Percentiles rank a stretch among this genome's conserved stretches.
Evolutionary conservation across 2,113 vertebrate genomes (phyloP).

Genomic region (Climacteris rufus): DNA sequence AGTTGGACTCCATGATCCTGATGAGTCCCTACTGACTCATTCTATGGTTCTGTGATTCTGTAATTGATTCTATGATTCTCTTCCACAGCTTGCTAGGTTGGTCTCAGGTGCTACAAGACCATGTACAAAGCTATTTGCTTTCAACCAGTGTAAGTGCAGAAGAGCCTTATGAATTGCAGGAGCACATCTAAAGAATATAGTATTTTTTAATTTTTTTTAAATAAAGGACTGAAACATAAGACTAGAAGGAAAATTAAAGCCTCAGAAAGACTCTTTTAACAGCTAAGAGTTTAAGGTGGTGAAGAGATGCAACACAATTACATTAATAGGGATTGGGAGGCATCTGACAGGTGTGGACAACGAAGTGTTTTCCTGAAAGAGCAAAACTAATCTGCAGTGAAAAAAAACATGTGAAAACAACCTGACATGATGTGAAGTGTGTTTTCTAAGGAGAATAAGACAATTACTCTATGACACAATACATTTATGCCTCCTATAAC

Average conservation of each 20-base stretch:
- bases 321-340: neutral
- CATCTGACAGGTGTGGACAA: neutral
- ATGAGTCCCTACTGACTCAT: neutral
- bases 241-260: neutral
- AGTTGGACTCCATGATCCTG: neutral
- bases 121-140: rapidly evolving
- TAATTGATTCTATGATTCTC: neutral
- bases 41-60: neutral
- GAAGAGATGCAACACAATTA: neutral
- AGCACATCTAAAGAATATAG: neutral
- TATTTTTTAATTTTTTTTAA: neutral
- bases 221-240: neutral
- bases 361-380: neutral
- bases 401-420: neutral
- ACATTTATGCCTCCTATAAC: neutral
- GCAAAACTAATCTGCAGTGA: neutral
- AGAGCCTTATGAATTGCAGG: neutral
- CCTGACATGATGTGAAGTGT: rapidly evolving
- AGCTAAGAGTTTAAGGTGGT: neutral
- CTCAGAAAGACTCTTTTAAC: neutral
- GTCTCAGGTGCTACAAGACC: neutral
- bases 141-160: neutral
- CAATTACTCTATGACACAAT: neutral
- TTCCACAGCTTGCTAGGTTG: neutral
- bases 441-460: neutral